phyloP scores from a whole-genome alignment of 2,797 vertebrate species.

The Diplodus sargus region DNA sequence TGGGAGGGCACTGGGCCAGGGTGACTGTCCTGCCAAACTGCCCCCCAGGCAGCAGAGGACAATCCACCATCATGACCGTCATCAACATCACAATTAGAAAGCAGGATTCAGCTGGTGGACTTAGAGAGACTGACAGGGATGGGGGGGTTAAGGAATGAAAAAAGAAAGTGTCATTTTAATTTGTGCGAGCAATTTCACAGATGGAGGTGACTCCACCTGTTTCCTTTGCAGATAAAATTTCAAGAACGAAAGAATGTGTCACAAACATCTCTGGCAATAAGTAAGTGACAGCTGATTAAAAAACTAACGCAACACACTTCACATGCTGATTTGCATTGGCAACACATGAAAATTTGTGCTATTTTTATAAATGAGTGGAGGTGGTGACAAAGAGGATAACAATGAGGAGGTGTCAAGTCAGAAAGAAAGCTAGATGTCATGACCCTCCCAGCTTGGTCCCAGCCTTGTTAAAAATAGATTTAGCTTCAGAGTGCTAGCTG shows the following conservation, averaged over 20 bases:
- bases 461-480: constrained; percentile 21
- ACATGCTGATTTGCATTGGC: not conserved
- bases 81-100: constrained; percentile 47
- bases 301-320: constrained; percentile 1
- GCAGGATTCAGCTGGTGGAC: constrained; percentile 43
- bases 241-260: not conserved
- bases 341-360: not conserved
- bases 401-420: not conserved
- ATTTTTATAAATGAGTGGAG: not conserved
- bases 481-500: constrained; percentile 11
- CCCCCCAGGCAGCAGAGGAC: constrained; percentile 21
- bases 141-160: not conserved
- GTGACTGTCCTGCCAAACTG: constrained; percentile 32
- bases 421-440: not conserved
- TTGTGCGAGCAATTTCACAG: not conserved
- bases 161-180: not conserved
- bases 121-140: constrained; percentile 7
- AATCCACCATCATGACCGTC: constrained; percentile 21
- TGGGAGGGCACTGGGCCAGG: constrained; percentile 19
- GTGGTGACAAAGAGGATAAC: not conserved
- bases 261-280: not conserved
- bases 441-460: not conserved
- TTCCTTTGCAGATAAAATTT: constrained; percentile 1
- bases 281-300: not conserved
- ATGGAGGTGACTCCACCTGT: not conserved